Percentiles rank a stretch among this genome's conserved stretches.
These are phyloP conservation scores for Pseudopipra pipra DNA, from an alignment of 2,113 vertebrate species.

Conservation along the genomic window DNA sequence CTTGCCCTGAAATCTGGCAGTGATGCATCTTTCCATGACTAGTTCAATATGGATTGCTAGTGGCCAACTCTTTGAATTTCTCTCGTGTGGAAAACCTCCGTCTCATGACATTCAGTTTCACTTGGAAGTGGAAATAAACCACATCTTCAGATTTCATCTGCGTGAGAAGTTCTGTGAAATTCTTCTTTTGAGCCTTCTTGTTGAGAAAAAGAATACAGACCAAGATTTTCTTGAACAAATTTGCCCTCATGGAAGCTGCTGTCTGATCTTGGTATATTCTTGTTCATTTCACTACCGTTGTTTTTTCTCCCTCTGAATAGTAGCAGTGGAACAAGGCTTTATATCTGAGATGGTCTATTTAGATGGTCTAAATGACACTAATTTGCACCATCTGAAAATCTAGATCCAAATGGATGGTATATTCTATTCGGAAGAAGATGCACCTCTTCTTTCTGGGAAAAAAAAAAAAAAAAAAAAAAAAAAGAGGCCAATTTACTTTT, in stretches of 20 bases:
- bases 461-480: not conserved
- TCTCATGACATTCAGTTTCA: not conserved
- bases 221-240: not conserved
- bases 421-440: not conserved
- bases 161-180: not conserved
- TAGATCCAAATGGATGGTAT: not conserved
- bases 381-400: not conserved
- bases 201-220: not conserved
- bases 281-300: not conserved
- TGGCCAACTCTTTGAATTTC: not conserved
- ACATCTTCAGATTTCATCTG: not conserved
- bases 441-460: not conserved
- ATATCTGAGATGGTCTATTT: not conserved
- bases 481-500: not conserved
- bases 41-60: not conserved
- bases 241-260: not conserved
- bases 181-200: not conserved
- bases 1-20: not conserved
- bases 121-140: not conserved
- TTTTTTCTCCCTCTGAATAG: not conserved
- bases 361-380: not conserved
- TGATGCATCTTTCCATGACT: not conserved
- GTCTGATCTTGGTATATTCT: not conserved
- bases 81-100: not conserved
- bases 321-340: not conserved